phyloP scores from a whole-genome alignment of 2,113 vertebrate genomes.

The Fregata magnificens region DNA sequence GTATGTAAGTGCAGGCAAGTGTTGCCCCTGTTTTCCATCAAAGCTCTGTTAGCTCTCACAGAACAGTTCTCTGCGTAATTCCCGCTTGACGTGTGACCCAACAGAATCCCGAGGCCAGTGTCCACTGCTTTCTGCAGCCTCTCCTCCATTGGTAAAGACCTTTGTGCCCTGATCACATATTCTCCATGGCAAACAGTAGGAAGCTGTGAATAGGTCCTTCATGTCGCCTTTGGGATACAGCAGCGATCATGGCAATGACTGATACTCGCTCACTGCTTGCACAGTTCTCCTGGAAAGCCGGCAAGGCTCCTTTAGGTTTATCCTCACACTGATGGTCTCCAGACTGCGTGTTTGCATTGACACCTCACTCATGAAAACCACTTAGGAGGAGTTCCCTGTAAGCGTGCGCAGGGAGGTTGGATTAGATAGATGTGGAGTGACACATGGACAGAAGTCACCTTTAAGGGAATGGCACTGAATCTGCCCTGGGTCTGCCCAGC shows the following conservation, averaged over 20 bases:
- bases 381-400: background rate
- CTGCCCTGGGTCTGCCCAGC: background rate
- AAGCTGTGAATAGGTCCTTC: background rate
- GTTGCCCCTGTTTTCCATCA: background rate
- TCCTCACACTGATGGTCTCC: background rate
- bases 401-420: background rate
- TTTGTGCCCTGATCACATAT: accelerated
- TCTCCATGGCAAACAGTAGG: background rate
- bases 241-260: accelerated
- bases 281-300: background rate
- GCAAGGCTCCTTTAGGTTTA: background rate
- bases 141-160: background rate
- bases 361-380: background rate
- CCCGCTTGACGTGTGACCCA: background rate
- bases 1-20: background rate
- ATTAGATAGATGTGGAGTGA: background rate
- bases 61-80: background rate
- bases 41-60: background rate
- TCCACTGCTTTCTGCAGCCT: background rate
- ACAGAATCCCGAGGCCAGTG: accelerated
- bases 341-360: no score
- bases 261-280: background rate
- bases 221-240: background rate
- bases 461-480: background rate
- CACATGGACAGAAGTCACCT: background rate